Evolutionary conservation across 2,888 invertebrate species (phyloP), one percentile per base, ranked within the genome.

Genomic region (Dryobota labecula): DNA sequence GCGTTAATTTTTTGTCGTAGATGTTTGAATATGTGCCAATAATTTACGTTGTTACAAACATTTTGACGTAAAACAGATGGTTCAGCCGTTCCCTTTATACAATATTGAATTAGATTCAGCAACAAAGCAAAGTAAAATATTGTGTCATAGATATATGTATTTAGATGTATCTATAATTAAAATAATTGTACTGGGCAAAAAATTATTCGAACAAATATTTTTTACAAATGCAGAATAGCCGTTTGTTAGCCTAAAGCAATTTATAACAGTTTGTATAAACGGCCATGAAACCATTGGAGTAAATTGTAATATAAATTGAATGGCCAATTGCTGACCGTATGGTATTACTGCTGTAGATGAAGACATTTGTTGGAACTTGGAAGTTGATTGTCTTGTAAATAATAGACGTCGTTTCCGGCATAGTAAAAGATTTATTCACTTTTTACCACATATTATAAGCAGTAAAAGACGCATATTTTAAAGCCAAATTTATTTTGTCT

Each of bases 11-110:
- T 84, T 79, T 84, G 64, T 71, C 58, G 71, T 78, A 84, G 79
- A 88, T 88, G 83, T 84, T 90, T 91, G 90, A 90, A 84, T 80
- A 78, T 61, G 81, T 86, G 91, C 90, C 90, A 92, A 89, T 86
- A 76, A 60, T 63, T 66, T 72, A 70, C 63, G 76, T 76, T 73
- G 75, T 76, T 73, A 69, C 76, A 72, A 81, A 75, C 11, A 70
- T 75, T 71, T 73, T 73, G 67, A 78, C 76, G 67, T 75, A 60
- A 49, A 70, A 57, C 78, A 72, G 68, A 83, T 67, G 63, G 49
- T 76, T 51, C 54, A 49, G 30, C 27, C 11, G 30, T 69, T 66
- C 51, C 70, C 49, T 65, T 65, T 43, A 56, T 33, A 64, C 41
- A 33, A 78, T 33, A 76, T 58, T 27, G 36, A 20, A 61, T 63